phyloP scores from a whole-genome alignment of 2,113 vertebrate genomes.

The Hipposideros armiger region DNA sequence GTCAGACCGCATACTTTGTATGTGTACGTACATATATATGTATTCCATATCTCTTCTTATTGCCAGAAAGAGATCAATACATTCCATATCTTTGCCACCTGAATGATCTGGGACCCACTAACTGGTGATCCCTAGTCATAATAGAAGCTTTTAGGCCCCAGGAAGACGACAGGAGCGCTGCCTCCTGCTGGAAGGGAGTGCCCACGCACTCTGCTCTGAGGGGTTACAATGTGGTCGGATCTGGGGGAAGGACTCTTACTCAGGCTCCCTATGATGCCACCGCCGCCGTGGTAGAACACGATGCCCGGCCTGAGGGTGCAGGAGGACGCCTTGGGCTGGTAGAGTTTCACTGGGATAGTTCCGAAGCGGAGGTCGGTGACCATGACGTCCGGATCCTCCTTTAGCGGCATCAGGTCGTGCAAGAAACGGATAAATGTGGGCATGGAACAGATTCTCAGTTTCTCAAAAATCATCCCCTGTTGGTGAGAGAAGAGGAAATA shows the following conservation, averaged over 20 bases:
- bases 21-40: fast-evolving
- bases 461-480: slow-evolving; percentile 91
- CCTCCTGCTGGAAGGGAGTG: background rate
- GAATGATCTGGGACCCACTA: background rate
- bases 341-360: slow-evolving; percentile 90
- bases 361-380: slow-evolving; percentile 89
- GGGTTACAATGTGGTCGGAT: fast-evolving
- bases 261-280: slow-evolving; percentile 89
- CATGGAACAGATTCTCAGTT: slow-evolving; percentile 88
- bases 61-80: background rate
- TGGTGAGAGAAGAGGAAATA: slow-evolving; percentile 42
- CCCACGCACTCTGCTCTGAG: background rate
- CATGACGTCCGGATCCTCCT: slow-evolving; percentile 81
- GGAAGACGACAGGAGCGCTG: background rate
- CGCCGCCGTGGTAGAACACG: slow-evolving; percentile 92
- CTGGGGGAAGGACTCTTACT: slow-evolving; percentile 85
- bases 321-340: slow-evolving; percentile 86
- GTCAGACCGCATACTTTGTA: no score
- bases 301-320: slow-evolving; percentile 86
- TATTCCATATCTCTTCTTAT: background rate
- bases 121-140: no score
- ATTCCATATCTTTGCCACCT: background rate
- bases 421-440: slow-evolving; percentile 87
- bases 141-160: fast-evolving
- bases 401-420: slow-evolving; percentile 47